A percentile compares a stretch with the other conserved stretches of the same genome.
Evolutionary conservation across 2,888 invertebrate genomes (phyloP).

Genomic region (Drosophila rellima): DNA sequence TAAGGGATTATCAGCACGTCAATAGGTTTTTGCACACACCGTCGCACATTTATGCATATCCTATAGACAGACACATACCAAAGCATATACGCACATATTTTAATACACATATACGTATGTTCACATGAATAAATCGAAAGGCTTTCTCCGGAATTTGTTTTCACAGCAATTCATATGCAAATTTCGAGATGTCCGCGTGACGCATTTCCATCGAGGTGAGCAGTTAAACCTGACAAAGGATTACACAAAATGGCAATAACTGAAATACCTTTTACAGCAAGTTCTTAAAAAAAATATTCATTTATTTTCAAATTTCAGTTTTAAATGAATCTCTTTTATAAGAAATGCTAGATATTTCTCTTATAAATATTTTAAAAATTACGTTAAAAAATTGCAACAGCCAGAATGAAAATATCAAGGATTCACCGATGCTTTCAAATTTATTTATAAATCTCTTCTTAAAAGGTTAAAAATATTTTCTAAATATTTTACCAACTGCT

Average conservation of each 20-base stretch:
- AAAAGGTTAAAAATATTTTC: no score
- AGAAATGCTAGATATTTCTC: no score
- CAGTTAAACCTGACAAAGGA: constrained; percentile 9
- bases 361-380: no score
- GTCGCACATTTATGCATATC: constrained; percentile 18
- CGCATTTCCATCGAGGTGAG: constrained; percentile 18
- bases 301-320: not conserved
- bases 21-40: constrained; percentile 42
- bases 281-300: not conserved
- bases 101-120: constrained; percentile 7
- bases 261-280: constrained; percentile 4
- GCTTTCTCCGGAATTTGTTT: constrained; percentile 42
- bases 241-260: constrained; percentile 35
- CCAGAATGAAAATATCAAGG: no score
- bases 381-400: no score
- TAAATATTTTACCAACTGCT: no score
- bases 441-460: no score
- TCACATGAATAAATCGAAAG: constrained; percentile 22
- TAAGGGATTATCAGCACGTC: constrained; percentile 71
- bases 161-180: constrained; percentile 43
- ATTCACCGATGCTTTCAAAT: no score
- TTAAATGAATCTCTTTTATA: no score
- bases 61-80: constrained; percentile 18
- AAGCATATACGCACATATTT: constrained; percentile 4
- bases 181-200: constrained; percentile 44